Evolutionary conservation across 2,797 vertebrate species (phyloP).

Genomic region (Ceyx erithaca): DNA sequence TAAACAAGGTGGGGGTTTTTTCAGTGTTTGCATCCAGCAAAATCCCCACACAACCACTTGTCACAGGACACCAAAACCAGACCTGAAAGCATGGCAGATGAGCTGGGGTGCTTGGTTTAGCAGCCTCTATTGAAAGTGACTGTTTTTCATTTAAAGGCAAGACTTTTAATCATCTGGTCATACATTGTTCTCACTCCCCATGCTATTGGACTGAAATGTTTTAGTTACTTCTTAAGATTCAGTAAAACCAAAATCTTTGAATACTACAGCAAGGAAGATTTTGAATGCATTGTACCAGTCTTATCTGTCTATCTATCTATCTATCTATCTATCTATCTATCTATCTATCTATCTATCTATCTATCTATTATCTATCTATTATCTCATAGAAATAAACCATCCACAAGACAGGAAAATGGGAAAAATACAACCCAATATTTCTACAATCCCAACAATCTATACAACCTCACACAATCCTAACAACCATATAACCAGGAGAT

Average conservation of each 20-base stretch:
- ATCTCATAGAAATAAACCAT: background rate
- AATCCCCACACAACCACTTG: background rate
- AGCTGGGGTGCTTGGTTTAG: background rate
- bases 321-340: no score
- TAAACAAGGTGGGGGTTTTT: background rate
- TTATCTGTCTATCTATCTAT: no score
- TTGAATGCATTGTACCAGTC: background rate
- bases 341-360: no score
- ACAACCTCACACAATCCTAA: background rate
- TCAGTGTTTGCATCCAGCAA: background rate
- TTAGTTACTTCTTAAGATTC: background rate
- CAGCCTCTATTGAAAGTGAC: background rate
- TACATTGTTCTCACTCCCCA: conserved; percentile 32
- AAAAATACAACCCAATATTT: background rate
- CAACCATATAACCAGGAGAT: background rate
- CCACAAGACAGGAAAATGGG: background rate
- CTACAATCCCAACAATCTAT: no score
- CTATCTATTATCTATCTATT: no score
- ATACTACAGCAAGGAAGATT: background rate
- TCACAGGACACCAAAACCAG: background rate
- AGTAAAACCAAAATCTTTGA: conserved; percentile 9
- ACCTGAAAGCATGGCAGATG: background rate
- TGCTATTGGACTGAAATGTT: background rate
- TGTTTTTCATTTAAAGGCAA: background rate
- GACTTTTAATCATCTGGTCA: conserved; percentile 16